Base-by-base conservation (phyloP, 2,797 vertebrate species). In the Ataeniobius toweri region DNA sequence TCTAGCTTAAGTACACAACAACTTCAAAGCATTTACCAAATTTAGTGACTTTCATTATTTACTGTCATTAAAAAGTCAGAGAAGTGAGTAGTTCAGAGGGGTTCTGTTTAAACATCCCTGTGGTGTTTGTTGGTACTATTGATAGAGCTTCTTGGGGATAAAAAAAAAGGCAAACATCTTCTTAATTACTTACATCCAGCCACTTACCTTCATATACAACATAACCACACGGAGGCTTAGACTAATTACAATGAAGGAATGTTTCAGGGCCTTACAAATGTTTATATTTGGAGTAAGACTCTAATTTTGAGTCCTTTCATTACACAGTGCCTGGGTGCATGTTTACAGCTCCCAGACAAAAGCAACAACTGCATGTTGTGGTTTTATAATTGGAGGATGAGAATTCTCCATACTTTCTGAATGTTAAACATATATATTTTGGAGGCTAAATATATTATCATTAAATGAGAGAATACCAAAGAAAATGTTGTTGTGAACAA, bases 221-320 rank as follows among this genome's bases (percentile, higher is more conserved):
- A 79, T 88, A 91, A 90, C 87, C 88, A 85, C 93, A 90, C 73
- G 89, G 89, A 88, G 79, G 77, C 55, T 73, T 77, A 50, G 58
- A 80, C 84, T 92, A 92, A 92, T 92, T 94, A 91, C 85, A 92
- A 84, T 82, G 85, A 84, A 92, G 78, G 78, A 84, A 86, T 83
- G 81, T 87, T 86, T 85, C 72, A 84, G 83, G 81, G 86, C 85
- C 82, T 85, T 85, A 80, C 75, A 87, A 85, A 63, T 88, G 80
- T 86, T 90, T 93, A 91, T 91, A 92, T 94, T 90, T 93, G 86
- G 86, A 88, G 78, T 50, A 61, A 75, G 75, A 68, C 76, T 77
- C 76, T 86, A 80, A 88, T 79, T 83, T 85, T 81, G 84, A 51
- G 31, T 90, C 87, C 90, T 94, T 82, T 94, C 86, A 94, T 95